phyloP scores from a whole-genome alignment of 2,888 invertebrate species.

The Drosophila cracens region DNA sequence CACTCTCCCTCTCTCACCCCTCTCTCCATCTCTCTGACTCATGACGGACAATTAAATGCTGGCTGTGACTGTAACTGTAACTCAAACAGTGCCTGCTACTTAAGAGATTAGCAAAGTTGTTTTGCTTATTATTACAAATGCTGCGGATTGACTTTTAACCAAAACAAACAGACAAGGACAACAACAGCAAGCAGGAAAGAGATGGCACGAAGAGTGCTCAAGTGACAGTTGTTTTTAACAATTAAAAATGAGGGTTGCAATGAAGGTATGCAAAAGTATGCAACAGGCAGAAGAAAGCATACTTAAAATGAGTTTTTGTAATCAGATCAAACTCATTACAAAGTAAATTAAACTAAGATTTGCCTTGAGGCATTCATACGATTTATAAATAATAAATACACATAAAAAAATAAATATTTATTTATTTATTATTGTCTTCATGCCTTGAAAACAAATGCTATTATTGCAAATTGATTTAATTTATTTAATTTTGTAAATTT shows the following conservation, averaged over 20 bases:
- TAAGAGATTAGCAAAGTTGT: constrained; percentile 52
- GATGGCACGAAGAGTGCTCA: not conserved
- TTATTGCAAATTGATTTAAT: not conserved
- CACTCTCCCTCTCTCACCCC: not conserved
- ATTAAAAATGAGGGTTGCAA: not conserved
- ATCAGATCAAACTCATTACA: not conserved
- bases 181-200: not conserved
- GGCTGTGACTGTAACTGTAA: constrained; percentile 10
- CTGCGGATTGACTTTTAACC: constrained; percentile 48
- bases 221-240: not conserved
- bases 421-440: not conserved
- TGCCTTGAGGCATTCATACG: not conserved
- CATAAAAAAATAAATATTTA: not conserved
- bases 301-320: not conserved
- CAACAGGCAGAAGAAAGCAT: not conserved
- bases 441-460: not conserved
- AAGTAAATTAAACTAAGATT: not conserved
- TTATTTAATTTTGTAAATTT: not conserved
- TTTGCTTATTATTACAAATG: constrained; percentile 37
- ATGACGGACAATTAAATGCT: constrained; percentile 46
- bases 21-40: not conserved
- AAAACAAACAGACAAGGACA: constrained; percentile 16
- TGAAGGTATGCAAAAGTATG: not conserved
- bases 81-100: constrained; percentile 21
- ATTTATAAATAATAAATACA: not conserved